Conservation (phyloP, 1,140 invertebrate genomes). For the Cydia amplana region DNA sequence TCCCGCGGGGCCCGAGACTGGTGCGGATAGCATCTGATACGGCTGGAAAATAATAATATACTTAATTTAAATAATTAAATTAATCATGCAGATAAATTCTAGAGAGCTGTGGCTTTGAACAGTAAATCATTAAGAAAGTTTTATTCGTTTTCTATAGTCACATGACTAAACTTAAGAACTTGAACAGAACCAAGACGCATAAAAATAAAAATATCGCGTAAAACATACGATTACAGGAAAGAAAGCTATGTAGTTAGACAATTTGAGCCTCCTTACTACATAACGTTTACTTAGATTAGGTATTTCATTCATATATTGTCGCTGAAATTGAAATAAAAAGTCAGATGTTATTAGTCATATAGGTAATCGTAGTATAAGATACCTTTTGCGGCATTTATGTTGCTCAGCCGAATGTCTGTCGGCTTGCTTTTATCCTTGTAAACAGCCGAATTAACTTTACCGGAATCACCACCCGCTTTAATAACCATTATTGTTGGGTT, state of each 20-base stretch:
- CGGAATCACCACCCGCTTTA: constrained; percentile 75
- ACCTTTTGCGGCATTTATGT: constrained; percentile 99
- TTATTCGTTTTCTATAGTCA: not conserved
- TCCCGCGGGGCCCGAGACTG: constrained; percentile 98
- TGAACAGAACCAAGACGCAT: not conserved
- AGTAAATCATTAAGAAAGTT: not conserved
- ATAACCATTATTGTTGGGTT: constrained; percentile 64
- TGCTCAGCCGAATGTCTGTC: constrained; percentile 94
- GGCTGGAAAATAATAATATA: constrained; percentile 83
- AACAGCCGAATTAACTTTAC: constrained; percentile 72
- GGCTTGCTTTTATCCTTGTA: constrained; percentile 97
- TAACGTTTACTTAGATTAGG: not conserved
- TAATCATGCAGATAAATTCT: no score
- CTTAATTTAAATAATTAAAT: not conserved
- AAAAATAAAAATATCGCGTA: constrained; percentile 20
- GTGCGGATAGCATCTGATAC: constrained; percentile 99
- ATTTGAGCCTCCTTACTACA: not conserved
- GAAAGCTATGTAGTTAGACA: not conserved
- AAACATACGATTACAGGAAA: not conserved
- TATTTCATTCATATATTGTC: constrained; percentile 3
- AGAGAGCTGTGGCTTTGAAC: not conserved
- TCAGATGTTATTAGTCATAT: constrained; percentile 45
- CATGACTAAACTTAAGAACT: constrained; percentile 11
- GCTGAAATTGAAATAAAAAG: not conserved
- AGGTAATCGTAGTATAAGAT: constrained; percentile 48